Conservation (phyloP, 1,140 invertebrate genomes). For the Akabosia matsudoensis region DNA sequence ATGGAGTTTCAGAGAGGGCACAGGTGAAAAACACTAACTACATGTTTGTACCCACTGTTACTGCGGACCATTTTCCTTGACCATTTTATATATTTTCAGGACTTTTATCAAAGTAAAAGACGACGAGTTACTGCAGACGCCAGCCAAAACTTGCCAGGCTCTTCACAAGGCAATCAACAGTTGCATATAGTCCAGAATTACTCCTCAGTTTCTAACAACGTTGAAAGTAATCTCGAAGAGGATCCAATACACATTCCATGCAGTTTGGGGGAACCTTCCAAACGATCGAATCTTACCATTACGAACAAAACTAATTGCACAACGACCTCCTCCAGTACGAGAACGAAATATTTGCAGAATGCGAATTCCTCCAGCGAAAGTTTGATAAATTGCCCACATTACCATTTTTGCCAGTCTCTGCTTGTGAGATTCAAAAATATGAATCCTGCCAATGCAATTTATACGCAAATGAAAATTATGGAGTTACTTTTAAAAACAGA, state of each 20-base stretch:
- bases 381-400: not conserved
- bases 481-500: not conserved
- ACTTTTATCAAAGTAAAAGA: not conserved
- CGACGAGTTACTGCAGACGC: not conserved
- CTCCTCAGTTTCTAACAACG: not conserved
- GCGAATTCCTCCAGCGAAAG: not conserved
- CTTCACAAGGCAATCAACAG: not conserved
- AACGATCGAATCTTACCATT: too few relatives aligned
- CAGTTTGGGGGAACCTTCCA: too few relatives aligned
- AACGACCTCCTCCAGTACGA: too few relatives aligned
- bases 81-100: not conserved
- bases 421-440: not conserved
- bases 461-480: constrained; percentile 17
- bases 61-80: not conserved
- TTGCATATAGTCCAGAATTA: not conserved
- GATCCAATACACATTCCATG: too few relatives aligned
- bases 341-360: not conserved
- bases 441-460: not conserved
- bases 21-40: not conserved
- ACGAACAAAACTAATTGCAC: not conserved
- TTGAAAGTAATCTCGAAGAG: too few relatives aligned
- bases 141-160: not conserved
- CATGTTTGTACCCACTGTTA: not conserved
- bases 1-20: constrained; percentile 1
- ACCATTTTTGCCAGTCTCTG: constrained; percentile 10